Conservation (phyloP, 2,113 vertebrate species). For the Indri indri region DNA sequence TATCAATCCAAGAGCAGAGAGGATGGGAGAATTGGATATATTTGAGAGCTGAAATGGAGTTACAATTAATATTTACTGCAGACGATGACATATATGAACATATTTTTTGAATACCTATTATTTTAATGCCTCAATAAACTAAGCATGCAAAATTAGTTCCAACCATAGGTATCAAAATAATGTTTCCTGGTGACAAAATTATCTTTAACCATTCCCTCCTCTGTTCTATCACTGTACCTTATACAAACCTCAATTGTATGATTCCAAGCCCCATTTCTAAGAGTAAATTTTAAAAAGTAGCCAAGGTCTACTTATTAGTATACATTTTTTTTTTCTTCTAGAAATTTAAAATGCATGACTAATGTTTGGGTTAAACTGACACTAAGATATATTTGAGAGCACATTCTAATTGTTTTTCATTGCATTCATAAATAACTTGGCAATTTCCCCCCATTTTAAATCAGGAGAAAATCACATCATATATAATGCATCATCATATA, state of each 20-base stretch:
- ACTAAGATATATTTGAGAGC: slow-evolving; percentile 37
- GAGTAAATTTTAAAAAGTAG: background rate
- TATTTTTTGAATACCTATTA: background rate
- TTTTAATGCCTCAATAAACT: background rate
- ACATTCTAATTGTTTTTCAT: background rate
- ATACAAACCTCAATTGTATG: background rate
- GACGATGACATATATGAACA: background rate
- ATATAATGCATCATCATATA: slow-evolving; percentile 22
- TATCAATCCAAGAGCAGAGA: background rate
- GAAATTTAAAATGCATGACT: slow-evolving; percentile 1
- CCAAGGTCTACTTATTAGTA: background rate
- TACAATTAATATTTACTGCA: background rate
- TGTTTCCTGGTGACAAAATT: background rate
- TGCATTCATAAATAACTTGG: slow-evolving; percentile 9
- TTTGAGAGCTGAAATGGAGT: background rate
- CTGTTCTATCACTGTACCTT: background rate
- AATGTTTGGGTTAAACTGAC: slow-evolving; percentile 5
- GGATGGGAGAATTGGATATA: background rate
- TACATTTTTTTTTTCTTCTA: background rate
- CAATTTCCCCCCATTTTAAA: background rate
- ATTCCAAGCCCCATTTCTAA: background rate
- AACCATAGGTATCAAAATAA: background rate
- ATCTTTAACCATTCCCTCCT: background rate
- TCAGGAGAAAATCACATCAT: background rate
- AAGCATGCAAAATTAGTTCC: background rate